Evolutionary conservation across 2,113 vertebrate species (phyloP).

Genomic region (Pipra filicauda): DNA sequence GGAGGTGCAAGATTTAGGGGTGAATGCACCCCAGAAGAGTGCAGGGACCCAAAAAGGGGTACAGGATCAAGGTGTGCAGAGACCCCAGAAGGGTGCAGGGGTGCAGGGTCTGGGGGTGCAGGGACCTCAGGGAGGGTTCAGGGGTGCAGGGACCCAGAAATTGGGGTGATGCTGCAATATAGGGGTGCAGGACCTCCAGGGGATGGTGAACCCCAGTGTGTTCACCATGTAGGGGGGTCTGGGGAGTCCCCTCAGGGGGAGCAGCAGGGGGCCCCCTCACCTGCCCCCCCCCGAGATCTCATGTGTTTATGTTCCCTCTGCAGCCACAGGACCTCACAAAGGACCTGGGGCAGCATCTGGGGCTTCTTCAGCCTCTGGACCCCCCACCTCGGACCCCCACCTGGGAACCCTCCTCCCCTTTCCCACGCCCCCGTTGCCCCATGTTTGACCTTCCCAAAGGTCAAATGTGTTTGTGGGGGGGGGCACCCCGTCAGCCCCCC

Average conservation of each 20-base stretch:
- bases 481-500: not conserved
- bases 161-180: not conserved
- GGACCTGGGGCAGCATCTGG: not conserved
- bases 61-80: not conserved
- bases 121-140: not conserved
- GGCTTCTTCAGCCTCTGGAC: not conserved
- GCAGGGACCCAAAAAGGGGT: not conserved
- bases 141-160: not conserved
- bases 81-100: too few relatives aligned
- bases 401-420: not conserved
- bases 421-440: not conserved
- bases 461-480: not conserved
- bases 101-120: not conserved
- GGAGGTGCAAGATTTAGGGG: not conserved
- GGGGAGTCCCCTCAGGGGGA: fast-evolving
- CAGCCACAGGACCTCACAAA: not conserved
- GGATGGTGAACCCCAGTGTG: fast-evolving
- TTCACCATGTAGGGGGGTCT: not conserved
- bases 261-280: not conserved
- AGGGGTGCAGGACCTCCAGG: not conserved
- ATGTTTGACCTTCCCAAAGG: not conserved
- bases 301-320: not conserved
- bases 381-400: not conserved
- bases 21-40: not conserved
- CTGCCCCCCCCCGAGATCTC: not conserved